Base-by-base conservation (phyloP, 2,888 invertebrate species). In the Rhingia rostrata region DNA sequence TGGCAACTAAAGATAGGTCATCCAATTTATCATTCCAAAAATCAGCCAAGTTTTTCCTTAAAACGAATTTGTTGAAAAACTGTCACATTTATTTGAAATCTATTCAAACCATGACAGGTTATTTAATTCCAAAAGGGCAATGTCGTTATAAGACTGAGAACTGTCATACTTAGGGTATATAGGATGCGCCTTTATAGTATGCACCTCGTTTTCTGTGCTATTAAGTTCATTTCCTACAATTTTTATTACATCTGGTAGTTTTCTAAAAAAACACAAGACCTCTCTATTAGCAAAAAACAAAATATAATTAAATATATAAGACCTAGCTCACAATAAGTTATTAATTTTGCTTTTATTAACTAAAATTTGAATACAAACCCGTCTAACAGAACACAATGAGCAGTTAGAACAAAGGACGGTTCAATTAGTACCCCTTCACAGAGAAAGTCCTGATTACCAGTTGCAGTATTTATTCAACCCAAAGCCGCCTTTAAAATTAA, bases 71-170 rank as follows among this genome's bases (percentile, higher is more conserved):
- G 14, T 9, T 6, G 7, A 3, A 47, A 47, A 4, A 14, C 9
- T 14, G 3, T 35, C 3, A 30, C 9, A 2, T 6, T 32, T 14
- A 41, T 30, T n/a, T n/a, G n/a, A n/a, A 3, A 30, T 10, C 22
- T 14, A 45, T 10, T 0, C 43, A 7, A 4, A 73, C 72, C 45
- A 45, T 39, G 72, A 73, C 3, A 9, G 4, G 5, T 63, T 9
- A 2, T 43, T 53, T 1, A 73, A 37, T 43, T 53, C n/a, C 9
- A 73, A 30, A 0, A 73, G 14, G 4, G 61, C 72, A 30, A 73
- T 63, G 6, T 73, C 72, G 12, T 73, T 63, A 4, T 73, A 73
- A 9, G 53, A 35, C 35, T 63, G 72, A 6, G 35, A 7, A n/a
- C 5, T 45, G 4, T 33, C 33, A 39, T 67, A 67, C 6, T 35